Evolutionary conservation across 2,113 vertebrate species (phyloP).

Genomic region (Empidonax alnorum): DNA sequence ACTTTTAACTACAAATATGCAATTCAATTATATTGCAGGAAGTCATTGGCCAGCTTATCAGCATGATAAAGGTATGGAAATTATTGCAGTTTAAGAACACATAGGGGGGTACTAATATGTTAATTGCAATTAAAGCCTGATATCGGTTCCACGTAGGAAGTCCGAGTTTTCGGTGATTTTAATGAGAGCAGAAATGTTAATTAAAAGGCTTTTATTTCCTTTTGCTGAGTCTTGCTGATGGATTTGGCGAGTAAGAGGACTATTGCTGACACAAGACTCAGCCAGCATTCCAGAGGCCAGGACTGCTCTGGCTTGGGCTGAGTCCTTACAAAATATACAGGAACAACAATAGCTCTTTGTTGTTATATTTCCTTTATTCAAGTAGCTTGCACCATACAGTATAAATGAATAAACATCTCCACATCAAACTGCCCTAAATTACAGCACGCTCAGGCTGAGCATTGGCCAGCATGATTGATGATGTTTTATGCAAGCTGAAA

Average conservation of each 20-base stretch:
- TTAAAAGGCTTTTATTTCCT: neutral
- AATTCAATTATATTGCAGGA: neutral
- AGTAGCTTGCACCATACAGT: neutral
- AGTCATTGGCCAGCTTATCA: neutral
- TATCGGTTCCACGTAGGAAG: slow-evolving; percentile 16
- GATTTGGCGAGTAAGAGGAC: neutral
- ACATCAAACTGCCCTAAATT: neutral
- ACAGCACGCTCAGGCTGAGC: neutral
- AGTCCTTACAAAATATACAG: neutral
- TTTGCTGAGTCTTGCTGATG: neutral
- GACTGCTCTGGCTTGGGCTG: neutral
- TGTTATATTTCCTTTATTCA: neutral
- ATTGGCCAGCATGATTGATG: slow-evolving; percentile 21
- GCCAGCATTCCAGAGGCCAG: neutral
- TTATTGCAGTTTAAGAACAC: slow-evolving; percentile 7
- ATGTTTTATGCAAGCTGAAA: neutral
- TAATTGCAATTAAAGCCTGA: slow-evolving; percentile 47
- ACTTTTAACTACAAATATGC: neutral
- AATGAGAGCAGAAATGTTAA: neutral
- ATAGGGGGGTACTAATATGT: neutral
- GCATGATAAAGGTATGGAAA: slow-evolving; percentile 11
- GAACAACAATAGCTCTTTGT: neutral
- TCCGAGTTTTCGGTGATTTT: neutral
- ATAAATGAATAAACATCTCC: neutral
- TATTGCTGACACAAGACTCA: neutral